Evolutionary conservation across 2,797 vertebrate species (phyloP), one percentile per base, ranked within the genome.

Genomic region (Paramormyrops hopkinsi): DNA sequence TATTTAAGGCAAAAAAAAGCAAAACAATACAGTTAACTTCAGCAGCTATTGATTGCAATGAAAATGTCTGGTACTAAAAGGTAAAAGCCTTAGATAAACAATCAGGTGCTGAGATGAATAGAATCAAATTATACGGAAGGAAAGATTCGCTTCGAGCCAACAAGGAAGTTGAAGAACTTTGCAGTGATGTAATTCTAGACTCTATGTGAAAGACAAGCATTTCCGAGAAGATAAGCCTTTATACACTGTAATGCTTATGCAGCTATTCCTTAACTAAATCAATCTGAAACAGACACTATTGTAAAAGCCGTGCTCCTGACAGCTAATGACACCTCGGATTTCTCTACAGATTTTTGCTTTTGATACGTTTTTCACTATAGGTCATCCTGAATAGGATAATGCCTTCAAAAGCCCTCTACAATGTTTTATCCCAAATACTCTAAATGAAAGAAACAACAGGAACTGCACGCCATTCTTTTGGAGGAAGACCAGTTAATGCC

Each of bases 181-280:
- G 46, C 19, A 69, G 50, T 88, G 12, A 76, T 33, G 65, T 54
- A 54, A 88, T 22, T 73, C 8, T 79, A 76, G 51, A 76, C 48
- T 82, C 48, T 82, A 82, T 69, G 51, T 54, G 88, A 44, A 54
- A 69, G 88, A 89, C 44, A 46, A 84, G 37, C 79, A 76, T 54
- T 79, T 84, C 82, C 22, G 19, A 50, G 41, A 86, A 56, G 56
- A 89, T 62, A 85, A 44, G 50, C 73, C 73, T 56, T 79, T 50
- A 54, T 33, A 88, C 73, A 82, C 29, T 6, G 88, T 22, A 51
- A 88, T 12, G 51, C 37, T 41, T 44, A 82, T 44, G 6, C 41
- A 82, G 41, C 3, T 46, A 82, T 82, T 82, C 76, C 17, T 82
- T 46, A 44, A 82, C 41, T 22, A 82, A 82, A 82, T 82, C 14